Conservation (phyloP, 2,113 vertebrate species). For the Pseudorhombus dupliciocellatus region DNA sequence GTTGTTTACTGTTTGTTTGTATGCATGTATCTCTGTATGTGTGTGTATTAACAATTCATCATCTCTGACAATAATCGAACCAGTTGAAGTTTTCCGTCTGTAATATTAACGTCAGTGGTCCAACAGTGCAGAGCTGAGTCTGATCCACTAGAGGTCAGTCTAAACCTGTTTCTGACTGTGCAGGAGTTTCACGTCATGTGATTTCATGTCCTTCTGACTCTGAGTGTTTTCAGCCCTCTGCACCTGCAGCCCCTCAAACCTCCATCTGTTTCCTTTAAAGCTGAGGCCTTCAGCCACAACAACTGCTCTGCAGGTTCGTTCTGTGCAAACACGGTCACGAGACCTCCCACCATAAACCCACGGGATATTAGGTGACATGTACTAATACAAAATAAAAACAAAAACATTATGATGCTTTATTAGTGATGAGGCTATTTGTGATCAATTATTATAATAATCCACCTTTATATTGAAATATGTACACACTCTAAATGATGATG, state of each 20-base stretch:
- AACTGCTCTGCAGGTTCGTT: background rate
- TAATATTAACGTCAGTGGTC: background rate
- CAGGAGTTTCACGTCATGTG: background rate
- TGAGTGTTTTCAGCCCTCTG: slow-evolving; percentile 6
- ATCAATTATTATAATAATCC: too few species aligned
- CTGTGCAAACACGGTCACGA: background rate
- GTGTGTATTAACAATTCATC: too few species aligned
- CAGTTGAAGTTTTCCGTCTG: background rate
- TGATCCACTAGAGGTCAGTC: slow-evolving; percentile 37
- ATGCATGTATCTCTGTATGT: too few species aligned
- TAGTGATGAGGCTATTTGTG: too few species aligned
- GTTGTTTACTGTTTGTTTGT: too few species aligned
- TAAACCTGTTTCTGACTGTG: background rate
- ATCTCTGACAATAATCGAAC: too few species aligned
- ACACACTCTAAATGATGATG: too few species aligned
- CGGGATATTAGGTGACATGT: too few species aligned
- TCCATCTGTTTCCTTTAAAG: slow-evolving; percentile 34
- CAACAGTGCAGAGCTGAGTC: background rate
- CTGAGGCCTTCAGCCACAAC: slow-evolving; percentile 6
- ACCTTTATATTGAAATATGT: too few species aligned
- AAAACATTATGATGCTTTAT: too few species aligned
- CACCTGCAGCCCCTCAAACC: slow-evolving; percentile 38
- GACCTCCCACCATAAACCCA: background rate
- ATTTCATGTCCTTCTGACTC: background rate
- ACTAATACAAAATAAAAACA: too few species aligned